Evolutionary conservation across 1,140 invertebrate genomes (phyloP).

Genomic region (Chironomus striatipennis): DNA sequence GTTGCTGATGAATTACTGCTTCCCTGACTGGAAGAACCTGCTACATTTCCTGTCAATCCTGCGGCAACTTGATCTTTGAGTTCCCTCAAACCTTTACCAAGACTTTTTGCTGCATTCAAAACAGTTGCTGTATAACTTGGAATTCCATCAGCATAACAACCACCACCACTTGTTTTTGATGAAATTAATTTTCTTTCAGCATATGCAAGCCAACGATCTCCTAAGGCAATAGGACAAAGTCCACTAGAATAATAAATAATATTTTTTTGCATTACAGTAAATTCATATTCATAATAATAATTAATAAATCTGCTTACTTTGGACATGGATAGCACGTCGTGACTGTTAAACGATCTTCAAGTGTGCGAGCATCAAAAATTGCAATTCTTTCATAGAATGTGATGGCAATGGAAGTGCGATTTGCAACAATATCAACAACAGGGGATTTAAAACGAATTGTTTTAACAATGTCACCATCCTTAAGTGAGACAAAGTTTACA

Average conservation of each 20-base stretch:
- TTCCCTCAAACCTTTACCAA: conserved; percentile 75
- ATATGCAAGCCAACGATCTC: conserved; percentile 69
- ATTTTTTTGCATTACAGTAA: background rate
- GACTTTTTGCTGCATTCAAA: conserved; percentile 86
- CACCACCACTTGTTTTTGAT: conserved; percentile 76
- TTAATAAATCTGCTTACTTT: conserved; percentile 30
- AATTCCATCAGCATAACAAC: conserved; percentile 62
- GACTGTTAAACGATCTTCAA: conserved; percentile 78
- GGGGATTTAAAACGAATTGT: conserved; percentile 88
- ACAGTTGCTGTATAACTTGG: conserved; percentile 93
- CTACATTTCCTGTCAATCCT: conserved; percentile 64
- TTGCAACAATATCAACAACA: conserved; percentile 77
- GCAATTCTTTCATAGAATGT: conserved; percentile 84
- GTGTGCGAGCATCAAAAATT: conserved; percentile 78
- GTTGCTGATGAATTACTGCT: conserved; percentile 34
- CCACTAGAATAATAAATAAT: conserved; percentile 43
- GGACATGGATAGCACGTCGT: conserved; percentile 85
- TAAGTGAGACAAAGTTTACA: conserved; percentile 82
- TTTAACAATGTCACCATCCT: conserved; percentile 75
- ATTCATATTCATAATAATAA: background rate
- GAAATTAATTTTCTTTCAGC: conserved; percentile 78
- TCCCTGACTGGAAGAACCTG: conserved; percentile 37
- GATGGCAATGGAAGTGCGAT: conserved; percentile 71
- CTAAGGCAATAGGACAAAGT: conserved; percentile 69
- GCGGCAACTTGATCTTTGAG: conserved; percentile 90